Percentiles rank a stretch among this genome's conserved stretches.
These are phyloP conservation scores for Drosophila erecta DNA, from an alignment of 1,140 invertebrate species.

Conservation along the genomic window DNA sequence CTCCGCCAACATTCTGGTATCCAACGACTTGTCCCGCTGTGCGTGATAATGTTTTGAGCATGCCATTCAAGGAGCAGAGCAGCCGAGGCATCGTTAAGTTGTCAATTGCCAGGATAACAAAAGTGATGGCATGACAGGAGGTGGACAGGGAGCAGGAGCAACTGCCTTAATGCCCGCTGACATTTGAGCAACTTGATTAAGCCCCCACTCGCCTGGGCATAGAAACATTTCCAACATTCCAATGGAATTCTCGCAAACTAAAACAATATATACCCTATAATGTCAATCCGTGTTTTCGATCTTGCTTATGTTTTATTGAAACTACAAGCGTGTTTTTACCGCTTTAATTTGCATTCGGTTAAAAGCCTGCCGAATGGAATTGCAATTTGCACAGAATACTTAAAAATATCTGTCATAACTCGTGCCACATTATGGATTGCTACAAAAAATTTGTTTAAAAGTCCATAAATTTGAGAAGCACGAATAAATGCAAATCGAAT, in stretches of 20 bases:
- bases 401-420: not conserved
- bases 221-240: not conserved
- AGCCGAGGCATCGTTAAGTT: slow-evolving; percentile 49
- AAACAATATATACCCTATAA: too few species aligned
- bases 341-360: not conserved
- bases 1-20: not conserved
- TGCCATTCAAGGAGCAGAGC: slow-evolving; percentile 34
- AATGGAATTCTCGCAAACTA: too few species aligned
- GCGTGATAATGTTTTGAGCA: slow-evolving; percentile 61
- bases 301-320: too few species aligned
- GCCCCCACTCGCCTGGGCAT: not conserved
- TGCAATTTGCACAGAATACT: not conserved
- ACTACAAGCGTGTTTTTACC: not conserved
- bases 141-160: not conserved
- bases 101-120: slow-evolving; percentile 54
- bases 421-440: not conserved
- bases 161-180: slow-evolving; percentile 1
- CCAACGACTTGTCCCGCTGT: slow-evolving; percentile 30
- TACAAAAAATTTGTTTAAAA: not conserved
- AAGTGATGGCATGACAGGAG: slow-evolving; percentile 3
- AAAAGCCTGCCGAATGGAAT: not conserved
- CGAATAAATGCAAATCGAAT: not conserved
- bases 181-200: slow-evolving; percentile 22
- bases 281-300: too few species aligned
- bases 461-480: not conserved